Evolutionary conservation across 2,888 invertebrate species (phyloP).

Genomic region (Rotaria socialis): DNA sequence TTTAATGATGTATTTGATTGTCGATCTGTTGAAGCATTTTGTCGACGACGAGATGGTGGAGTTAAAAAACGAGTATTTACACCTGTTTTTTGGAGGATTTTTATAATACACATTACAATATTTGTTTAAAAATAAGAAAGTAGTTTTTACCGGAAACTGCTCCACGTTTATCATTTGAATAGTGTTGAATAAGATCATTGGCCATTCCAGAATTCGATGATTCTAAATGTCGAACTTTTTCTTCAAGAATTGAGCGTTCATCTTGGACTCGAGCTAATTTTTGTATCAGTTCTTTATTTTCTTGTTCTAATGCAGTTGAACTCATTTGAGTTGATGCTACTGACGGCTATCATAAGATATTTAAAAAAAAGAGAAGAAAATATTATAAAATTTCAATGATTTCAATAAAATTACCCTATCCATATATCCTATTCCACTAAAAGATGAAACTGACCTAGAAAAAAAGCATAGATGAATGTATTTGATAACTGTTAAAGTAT

Average conservation of each 20-base stretch:
- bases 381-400: not conserved
- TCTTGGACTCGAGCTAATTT: constrained; percentile 60
- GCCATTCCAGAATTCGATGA: constrained; percentile 61
- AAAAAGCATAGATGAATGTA: not conserved
- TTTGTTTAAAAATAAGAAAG: no score
- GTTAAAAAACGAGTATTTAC: not conserved
- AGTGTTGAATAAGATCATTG: constrained; percentile 61
- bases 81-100: not conserved
- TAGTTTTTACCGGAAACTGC: constrained; percentile 49
- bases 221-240: constrained; percentile 60
- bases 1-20: not conserved
- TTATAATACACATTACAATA: no score
- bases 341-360: not conserved
- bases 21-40: not conserved
- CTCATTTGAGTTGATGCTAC: constrained; percentile 48
- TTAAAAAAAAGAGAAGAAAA: not conserved
- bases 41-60: constrained; percentile 24
- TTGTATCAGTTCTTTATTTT: constrained; percentile 59
- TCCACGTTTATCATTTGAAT: constrained; percentile 59
- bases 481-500: no score
- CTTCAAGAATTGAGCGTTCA: constrained; percentile 61
- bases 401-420: not conserved
- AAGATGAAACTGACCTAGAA: constrained; percentile 27
- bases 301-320: constrained; percentile 55
- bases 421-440: not conserved